Evolutionary conservation across 2,113 vertebrate species (phyloP).

Genomic region (Mastomys natalensis): DNA sequence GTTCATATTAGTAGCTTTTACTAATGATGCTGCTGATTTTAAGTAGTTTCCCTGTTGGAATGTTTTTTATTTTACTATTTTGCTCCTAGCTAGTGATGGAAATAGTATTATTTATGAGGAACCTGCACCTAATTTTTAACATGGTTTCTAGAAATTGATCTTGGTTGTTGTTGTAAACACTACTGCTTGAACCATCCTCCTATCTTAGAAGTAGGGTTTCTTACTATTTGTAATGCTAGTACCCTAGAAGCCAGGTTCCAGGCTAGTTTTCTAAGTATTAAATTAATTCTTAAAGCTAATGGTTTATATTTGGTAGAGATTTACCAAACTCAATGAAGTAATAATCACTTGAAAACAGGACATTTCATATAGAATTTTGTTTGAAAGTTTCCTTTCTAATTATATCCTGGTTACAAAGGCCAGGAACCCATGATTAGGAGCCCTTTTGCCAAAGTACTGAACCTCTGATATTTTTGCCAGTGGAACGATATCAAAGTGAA

Average conservation of each 20-base stretch:
- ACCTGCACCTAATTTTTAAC: neutral
- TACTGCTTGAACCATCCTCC: neutral
- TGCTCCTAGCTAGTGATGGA: conserved; percentile 25
- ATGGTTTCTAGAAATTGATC: neutral
- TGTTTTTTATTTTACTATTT: conserved; percentile 59
- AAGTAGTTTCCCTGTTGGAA: neutral
- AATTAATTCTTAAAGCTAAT: neutral
- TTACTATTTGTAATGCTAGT: neutral
- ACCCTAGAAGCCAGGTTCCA: neutral
- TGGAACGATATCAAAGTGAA: neutral
- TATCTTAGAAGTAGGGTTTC: neutral
- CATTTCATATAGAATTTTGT: neutral
- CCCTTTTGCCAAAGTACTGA: neutral
- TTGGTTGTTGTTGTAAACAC: neutral
- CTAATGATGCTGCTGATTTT: conserved; percentile 31
- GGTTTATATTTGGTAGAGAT: neutral
- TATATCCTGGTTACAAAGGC: neutral
- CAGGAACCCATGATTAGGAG: neutral
- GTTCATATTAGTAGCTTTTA: conserved; percentile 2
- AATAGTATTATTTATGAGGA: conserved; percentile 30
- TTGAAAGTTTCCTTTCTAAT: neutral
- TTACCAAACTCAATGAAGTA: neutral
- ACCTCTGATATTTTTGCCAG: neutral
- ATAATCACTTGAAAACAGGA: neutral
- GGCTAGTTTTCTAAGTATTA: neutral